These are phyloP conservation scores for Nomada fabriciana DNA, from an alignment of 2,888 invertebrate genomes.

Conservation along the genomic window DNA sequence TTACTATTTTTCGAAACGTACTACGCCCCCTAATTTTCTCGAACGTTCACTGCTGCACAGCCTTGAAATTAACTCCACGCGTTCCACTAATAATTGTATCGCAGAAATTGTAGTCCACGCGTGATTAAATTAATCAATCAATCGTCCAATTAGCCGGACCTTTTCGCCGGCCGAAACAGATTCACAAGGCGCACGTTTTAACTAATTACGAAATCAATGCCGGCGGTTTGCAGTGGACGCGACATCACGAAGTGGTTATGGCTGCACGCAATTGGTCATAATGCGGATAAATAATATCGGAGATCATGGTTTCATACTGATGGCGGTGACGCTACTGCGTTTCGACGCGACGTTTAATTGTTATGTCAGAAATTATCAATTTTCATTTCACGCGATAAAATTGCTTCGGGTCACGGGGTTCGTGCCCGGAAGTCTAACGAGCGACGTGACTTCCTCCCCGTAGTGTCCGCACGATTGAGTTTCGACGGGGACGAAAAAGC, in stretches of 20 bases:
- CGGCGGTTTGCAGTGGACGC: conserved; percentile 14
- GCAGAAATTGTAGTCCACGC: conserved; percentile 45
- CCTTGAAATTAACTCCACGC: conserved; percentile 8
- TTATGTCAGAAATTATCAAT: conserved; percentile 29
- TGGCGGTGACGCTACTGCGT: not conserved
- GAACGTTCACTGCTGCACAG: not conserved
- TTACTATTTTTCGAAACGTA: not conserved
- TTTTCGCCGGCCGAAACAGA: conserved; percentile 20
- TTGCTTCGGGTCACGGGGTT: conserved; percentile 2
- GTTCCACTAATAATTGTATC: conserved; percentile 21
- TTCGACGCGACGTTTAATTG: conserved; percentile 28
- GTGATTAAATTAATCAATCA: conserved; percentile 63
- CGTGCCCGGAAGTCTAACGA: conserved; percentile 13
- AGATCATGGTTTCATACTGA: not conserved
- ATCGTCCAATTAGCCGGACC: conserved; percentile 52
- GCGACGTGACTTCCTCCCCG: conserved; percentile 22
- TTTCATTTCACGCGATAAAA: conserved; percentile 11
- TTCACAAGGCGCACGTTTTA: conserved; percentile 20
- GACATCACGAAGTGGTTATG: conserved; percentile 15
- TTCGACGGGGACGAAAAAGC: not conserved
- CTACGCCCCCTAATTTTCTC: not conserved
- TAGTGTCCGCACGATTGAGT: conserved; percentile 4
- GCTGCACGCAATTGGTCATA: conserved; percentile 10
- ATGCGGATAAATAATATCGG: conserved; percentile 28
- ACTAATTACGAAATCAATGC: conserved; percentile 63